Evolutionary conservation across 2,113 vertebrate genomes (phyloP).

Genomic region (Caretta caretta): DNA sequence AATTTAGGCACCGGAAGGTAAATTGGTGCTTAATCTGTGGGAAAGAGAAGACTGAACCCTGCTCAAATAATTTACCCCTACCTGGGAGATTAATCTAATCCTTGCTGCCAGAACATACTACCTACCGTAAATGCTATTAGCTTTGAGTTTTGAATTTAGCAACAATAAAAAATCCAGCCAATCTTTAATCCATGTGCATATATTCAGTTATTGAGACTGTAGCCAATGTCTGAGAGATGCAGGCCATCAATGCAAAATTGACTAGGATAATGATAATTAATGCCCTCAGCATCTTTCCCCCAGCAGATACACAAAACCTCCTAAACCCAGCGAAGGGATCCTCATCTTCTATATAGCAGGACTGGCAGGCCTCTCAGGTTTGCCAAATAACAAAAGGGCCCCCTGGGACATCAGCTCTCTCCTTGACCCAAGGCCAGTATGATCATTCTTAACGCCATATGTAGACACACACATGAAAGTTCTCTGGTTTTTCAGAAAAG

Average conservation of each 20-base stretch:
- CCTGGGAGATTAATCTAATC: not conserved
- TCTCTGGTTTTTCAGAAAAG: not conserved
- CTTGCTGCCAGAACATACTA: not conserved
- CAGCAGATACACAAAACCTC: rapidly evolving
- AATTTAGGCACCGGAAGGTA: not conserved
- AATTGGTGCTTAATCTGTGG: not conserved
- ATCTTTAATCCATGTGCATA: not conserved
- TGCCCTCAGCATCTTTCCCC: not conserved
- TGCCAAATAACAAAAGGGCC: not conserved
- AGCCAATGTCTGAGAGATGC: not conserved
- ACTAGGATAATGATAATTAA: not conserved
- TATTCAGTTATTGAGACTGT: not conserved
- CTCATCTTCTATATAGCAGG: not conserved
- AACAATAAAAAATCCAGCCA: not conserved
- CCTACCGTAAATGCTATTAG: not conserved
- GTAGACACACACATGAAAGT: not conserved
- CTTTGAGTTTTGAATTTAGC: not conserved
- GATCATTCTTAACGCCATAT: not conserved
- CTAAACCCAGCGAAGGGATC: not conserved
- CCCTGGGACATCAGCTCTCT: not conserved
- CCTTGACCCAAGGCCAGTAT: not conserved
- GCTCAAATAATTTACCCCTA: not conserved
- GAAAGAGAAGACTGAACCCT: not conserved
- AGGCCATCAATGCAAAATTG: not conserved
- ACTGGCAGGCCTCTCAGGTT: not conserved